Evolutionary conservation across 2,113 vertebrate species (phyloP).

Genomic region (Mus pahari): DNA sequence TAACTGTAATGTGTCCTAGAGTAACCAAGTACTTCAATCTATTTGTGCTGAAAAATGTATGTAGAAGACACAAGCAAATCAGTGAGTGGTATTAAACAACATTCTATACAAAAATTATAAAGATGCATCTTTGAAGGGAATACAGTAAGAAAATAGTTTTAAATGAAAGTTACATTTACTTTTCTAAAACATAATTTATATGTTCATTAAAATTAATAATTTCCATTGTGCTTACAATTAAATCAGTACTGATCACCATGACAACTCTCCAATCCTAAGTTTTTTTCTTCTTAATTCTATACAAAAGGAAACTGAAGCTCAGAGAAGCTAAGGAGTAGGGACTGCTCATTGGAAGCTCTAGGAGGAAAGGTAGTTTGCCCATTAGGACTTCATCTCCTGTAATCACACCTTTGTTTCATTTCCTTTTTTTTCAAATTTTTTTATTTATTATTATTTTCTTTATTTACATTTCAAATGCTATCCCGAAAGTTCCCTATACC

Average conservation of each 20-base stretch:
- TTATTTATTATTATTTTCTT: too few species aligned
- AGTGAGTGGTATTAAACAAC: not conserved
- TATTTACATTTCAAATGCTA: too few species aligned
- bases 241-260: not conserved
- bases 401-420: not conserved
- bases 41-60: not conserved
- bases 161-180: not conserved
- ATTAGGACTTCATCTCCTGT: not conserved
- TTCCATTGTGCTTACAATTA: not conserved
- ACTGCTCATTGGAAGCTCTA: not conserved
- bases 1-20: not conserved
- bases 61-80: not conserved
- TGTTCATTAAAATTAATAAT: not conserved
- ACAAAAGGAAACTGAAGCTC: not conserved
- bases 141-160: not conserved
- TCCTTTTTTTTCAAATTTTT: too few species aligned
- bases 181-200: not conserved
- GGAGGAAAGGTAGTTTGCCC: rapidly evolving
- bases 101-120: not conserved
- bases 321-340: not conserved
- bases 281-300: not conserved
- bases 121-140: not conserved
- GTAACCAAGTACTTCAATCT: not conserved
- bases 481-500: too few species aligned
- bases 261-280: not conserved